A percentile compares a stretch with the other conserved stretches of the same genome.
phyloP scores from a whole-genome alignment of 2,888 invertebrate genomes.

The Calameuta idolon region DNA sequence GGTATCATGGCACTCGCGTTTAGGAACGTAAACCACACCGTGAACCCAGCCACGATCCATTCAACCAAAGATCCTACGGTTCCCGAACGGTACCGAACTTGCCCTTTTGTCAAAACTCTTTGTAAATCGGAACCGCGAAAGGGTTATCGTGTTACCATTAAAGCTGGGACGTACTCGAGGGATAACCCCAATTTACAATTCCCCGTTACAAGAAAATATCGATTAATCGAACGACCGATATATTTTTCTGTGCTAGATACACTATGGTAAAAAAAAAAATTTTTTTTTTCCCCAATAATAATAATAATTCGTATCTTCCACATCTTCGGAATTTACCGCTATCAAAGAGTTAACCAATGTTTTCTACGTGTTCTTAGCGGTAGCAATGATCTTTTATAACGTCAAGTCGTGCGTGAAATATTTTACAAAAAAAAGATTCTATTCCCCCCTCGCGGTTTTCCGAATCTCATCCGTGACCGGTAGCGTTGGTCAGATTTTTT shows the following conservation, averaged over 20 bases:
- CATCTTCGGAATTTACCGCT: neutral
- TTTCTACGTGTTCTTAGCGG: neutral
- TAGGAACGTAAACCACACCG: slow-evolving; percentile 40
- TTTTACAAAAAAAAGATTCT: neutral
- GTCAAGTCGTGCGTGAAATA: neutral
- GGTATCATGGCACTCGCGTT: slow-evolving; percentile 43
- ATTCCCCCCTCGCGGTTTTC: neutral
- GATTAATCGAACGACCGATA: neutral
- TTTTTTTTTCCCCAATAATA: neutral
- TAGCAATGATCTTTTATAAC: neutral
- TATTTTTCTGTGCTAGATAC: neutral
- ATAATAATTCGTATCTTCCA: neutral
- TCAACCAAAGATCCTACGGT: slow-evolving; percentile 38
- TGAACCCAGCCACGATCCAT: slow-evolving; percentile 45
- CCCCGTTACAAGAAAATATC: neutral
- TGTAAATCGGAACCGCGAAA: slow-evolving; percentile 43
- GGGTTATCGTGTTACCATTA: slow-evolving; percentile 53
- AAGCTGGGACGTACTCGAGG: neutral
- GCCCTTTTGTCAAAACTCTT: slow-evolving; percentile 54
- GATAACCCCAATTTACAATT: slow-evolving; percentile 48
- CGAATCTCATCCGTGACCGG: neutral
- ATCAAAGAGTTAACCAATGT: neutral
- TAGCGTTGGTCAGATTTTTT: neutral
- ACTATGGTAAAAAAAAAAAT: neutral
- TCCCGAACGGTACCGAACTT: slow-evolving; percentile 22